Evolutionary conservation across 1,140 invertebrate genomes (phyloP).

Genomic region (Neelides sp.): DNA sequence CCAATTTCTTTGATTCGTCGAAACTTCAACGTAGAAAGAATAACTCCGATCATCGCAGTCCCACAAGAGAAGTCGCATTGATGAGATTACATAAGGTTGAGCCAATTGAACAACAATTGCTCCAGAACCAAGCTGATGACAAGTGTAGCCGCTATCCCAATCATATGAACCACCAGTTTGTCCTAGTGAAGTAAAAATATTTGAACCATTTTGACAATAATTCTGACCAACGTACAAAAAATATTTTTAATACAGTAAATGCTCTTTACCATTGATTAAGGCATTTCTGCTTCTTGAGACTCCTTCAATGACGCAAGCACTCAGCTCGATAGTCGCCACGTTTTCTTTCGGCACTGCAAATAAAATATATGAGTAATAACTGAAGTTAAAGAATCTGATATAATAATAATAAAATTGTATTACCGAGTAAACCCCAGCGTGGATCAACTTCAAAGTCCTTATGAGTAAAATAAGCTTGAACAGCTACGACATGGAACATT

Average conservation of each 20-base stretch:
- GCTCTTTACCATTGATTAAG: slow-evolving; percentile 62
- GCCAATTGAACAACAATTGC: slow-evolving; percentile 87
- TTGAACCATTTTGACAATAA: slow-evolving; percentile 9
- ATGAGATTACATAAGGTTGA: slow-evolving; percentile 86
- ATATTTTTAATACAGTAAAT: not conserved
- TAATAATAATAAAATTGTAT: slow-evolving; percentile 18
- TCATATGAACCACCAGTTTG: slow-evolving; percentile 88
- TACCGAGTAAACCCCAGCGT: slow-evolving; percentile 37
- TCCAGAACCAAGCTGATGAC: slow-evolving; percentile 93
- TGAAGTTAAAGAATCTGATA: slow-evolving; percentile 2
- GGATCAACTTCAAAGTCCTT: slow-evolving; percentile 45
- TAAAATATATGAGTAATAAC: no score
- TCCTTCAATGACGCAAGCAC: slow-evolving; percentile 88
- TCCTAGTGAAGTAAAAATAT: slow-evolving; percentile 34
- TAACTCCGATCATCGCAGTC: slow-evolving; percentile 95
- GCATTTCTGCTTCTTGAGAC: slow-evolving; percentile 81
- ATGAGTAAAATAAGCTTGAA: slow-evolving; percentile 76
- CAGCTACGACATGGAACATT: slow-evolving; percentile 83
- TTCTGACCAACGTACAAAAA: not conserved
- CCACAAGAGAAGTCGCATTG: slow-evolving; percentile 85
- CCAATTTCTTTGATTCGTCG: slow-evolving; percentile 62
- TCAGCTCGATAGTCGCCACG: slow-evolving; percentile 75
- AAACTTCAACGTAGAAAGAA: slow-evolving; percentile 91
- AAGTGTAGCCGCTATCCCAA: slow-evolving; percentile 97
- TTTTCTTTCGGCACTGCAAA: slow-evolving; percentile 73